Base-by-base conservation (phyloP, 2,888 invertebrate genomes). In the Rugalucina vietnamica region DNA sequence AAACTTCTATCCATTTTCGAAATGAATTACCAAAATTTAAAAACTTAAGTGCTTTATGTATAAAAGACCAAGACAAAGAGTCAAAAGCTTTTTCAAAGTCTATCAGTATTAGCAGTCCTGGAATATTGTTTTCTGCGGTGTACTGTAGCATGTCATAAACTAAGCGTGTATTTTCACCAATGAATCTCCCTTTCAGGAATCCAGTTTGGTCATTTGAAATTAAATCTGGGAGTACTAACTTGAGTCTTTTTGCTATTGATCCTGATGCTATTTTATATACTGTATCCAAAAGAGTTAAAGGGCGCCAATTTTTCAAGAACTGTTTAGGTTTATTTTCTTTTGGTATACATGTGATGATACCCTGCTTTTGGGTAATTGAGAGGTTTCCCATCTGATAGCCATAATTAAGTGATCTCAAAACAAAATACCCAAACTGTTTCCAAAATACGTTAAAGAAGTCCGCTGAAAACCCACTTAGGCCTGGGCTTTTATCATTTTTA, bases 1-100 rank as follows among this genome's bases (percentile, higher is more conserved):
- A n/a, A n/a, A n/a, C n/a, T n/a, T n/a, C n/a, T n/a, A n/a, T n/a
- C n/a, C n/a, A n/a, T n/a, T n/a, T n/a, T n/a, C n/a, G n/a, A n/a
- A n/a, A n/a, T n/a, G n/a, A n/a, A n/a, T n/a, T n/a, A n/a, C n/a
- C 71, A 36, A 71, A 71, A 29, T 71, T 71, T 27, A 71, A 71
- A 34, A 29, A 36, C 18, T 12, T 8, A 21, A 71, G 37, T 29
- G 37, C 24, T 34, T 39, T 50, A 2, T 21, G 1, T 1, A 74
- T 27, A 14, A 49, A 74, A 2, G 1, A 18, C 4, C n/a, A 74
- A 1, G 74, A 39, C 24, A 50, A 1, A 21, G 29, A 49, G 32
- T 74, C 74, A 50, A 74, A 74, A 43, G 0, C 3, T 49, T 34
- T 49, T 39, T 74, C 74, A 74, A 74, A 74, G 0, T 74, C 39